A percentile compares a stretch with the other conserved stretches of the same genome.
phyloP scores from a whole-genome alignment of 2,888 invertebrate genomes.

The Chymomyza caudatula region DNA sequence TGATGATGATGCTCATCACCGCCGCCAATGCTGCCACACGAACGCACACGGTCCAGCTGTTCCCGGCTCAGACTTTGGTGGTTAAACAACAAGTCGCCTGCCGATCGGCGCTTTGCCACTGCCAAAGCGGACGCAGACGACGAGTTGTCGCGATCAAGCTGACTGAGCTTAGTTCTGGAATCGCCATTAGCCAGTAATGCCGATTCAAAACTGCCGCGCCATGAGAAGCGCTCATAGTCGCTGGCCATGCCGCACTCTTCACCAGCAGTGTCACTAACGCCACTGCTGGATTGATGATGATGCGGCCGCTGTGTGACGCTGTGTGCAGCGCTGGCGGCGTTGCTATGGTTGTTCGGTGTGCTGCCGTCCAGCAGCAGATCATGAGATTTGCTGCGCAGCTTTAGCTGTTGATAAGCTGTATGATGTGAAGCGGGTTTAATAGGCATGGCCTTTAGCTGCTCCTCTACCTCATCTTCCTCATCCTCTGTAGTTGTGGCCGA shows the following conservation, averaged over 20 bases:
- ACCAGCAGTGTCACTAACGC: conserved; percentile 79
- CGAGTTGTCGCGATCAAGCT: conserved; percentile 83
- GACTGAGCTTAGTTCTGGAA: conserved; percentile 86
- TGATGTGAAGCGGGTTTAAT: conserved; percentile 32
- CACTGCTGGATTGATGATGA: conserved; percentile 79
- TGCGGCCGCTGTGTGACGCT: conserved; percentile 65
- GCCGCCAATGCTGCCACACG: conserved; percentile 91
- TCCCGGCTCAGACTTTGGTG: conserved; percentile 88
- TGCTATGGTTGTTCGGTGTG: conserved; percentile 19
- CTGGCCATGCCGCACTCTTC: conserved; percentile 86
- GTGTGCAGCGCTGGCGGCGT: conserved; percentile 9
- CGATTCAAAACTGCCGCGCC: conserved; percentile 96
- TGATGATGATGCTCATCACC: conserved; percentile 76
- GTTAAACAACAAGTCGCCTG: conserved; percentile 89
- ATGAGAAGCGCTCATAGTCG: conserved; percentile 93
- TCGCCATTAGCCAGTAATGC: conserved; percentile 90
- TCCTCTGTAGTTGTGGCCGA: conserved; percentile 78
- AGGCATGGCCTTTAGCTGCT: conserved; percentile 46
- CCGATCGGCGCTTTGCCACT: conserved; percentile 86
- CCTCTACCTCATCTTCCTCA: conserved; percentile 76
- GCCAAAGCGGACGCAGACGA: conserved; percentile 84
- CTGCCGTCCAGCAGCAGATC: conserved; percentile 84
- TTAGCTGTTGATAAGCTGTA: conserved; percentile 42
- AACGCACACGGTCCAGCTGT: conserved; percentile 85
- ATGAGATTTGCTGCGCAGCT: conserved; percentile 86